Evolutionary conservation across 2,888 invertebrate genomes (phyloP), one percentile per base, ranked within the genome.

Genomic region (Amiota communis): DNA sequence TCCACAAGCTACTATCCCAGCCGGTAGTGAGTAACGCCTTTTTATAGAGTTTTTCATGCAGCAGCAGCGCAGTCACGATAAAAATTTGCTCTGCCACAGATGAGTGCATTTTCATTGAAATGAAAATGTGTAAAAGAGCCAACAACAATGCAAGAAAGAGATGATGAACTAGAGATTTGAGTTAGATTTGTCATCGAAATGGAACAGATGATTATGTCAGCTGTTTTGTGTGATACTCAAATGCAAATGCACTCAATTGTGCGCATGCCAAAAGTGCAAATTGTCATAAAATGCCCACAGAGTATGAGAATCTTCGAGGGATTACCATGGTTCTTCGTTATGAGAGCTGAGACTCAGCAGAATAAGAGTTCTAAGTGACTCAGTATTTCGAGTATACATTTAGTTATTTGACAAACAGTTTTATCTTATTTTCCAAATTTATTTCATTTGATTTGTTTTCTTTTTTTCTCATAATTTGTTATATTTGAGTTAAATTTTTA

Each of bases 1-100:
- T 84, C 36, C 36, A 86, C 87, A 88, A 87, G 88, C 89, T 88
- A 89, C 89, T 89, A 86, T 87, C 86, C 83, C 89, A 88, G 89
- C 90, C 88, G 89, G 89, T 87, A 81, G 80, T 82, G 80, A 79
- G 80, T 72, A 80, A 76, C 64, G 70, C 82, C 78, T 83, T 83
- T 89, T 89, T 88, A 88, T 88, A 88, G 83, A 71, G 79, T 87
- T 86, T 81, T 82, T 80, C 80, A 11, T 23, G 63, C 63, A 46
- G 59, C 20, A 59, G 59, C 59, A 15, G 20, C 48, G 65, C 65
- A 65, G 65, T 49, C 48, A n/a, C 20, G 15, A 59, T 10, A 20
- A 20, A 59, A 59, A 59, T 17, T 59, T 59, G 53, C 59, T 15
- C 59, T 59, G 59, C 59, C 20, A 36, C 36, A 36, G 36, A 36